phyloP scores from a whole-genome alignment of 2,888 invertebrate genomes.

The Stenurella melanura region DNA sequence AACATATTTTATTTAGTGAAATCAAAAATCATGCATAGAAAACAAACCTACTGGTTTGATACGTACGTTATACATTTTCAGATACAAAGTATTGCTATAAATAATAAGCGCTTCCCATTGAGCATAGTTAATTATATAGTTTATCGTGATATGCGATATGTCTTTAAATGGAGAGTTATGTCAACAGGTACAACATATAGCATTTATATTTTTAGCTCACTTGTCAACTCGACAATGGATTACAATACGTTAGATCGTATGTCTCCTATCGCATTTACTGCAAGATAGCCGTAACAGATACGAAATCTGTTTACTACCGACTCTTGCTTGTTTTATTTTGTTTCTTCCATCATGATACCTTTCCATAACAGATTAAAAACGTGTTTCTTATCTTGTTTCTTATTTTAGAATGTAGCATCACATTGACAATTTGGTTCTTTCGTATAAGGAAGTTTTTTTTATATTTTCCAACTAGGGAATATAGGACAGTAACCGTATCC shows the following conservation, averaged over 20 bases:
- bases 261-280: constrained; percentile 22
- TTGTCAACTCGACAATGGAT: constrained; percentile 15
- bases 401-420: constrained; percentile 29
- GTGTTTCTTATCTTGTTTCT: constrained; percentile 34
- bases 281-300: constrained; percentile 28
- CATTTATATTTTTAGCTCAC: background rate
- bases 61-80: no score
- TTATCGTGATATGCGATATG: background rate
- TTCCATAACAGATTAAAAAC: constrained; percentile 26
- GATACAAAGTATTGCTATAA: no score
- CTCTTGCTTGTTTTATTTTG: constrained; percentile 16
- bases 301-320: constrained; percentile 34
- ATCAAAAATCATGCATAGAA: no score
- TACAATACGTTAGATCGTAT: constrained; percentile 11
- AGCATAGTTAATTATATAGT: background rate
- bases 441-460: constrained; percentile 18
- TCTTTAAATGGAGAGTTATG: background rate
- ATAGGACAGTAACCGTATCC: constrained; percentile 17
- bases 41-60: no score
- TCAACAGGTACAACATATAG: background rate
- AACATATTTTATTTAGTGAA: no score
- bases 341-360: constrained; percentile 33
- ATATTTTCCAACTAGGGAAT: constrained; percentile 10
- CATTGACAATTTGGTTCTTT: constrained; percentile 3
- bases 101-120: no score